Evolutionary conservation across 2,113 vertebrate genomes (phyloP).

Genomic region (Salvator merianae): DNA sequence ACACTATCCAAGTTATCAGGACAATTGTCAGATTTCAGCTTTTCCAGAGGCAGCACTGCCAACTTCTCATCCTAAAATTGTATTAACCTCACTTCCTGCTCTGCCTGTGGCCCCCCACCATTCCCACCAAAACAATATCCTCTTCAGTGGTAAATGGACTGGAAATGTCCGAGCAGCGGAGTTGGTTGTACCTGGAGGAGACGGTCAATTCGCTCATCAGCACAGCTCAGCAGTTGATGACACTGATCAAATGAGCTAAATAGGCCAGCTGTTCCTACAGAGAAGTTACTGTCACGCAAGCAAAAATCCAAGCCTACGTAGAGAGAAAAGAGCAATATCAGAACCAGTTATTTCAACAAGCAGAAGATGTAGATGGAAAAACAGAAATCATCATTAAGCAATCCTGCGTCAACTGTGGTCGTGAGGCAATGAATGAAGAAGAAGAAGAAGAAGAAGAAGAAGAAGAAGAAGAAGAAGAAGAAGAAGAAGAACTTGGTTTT

Average conservation of each 20-base stretch:
- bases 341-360: constrained; percentile 82
- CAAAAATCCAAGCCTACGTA: constrained; percentile 74
- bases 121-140: constrained; percentile 81
- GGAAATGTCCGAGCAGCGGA: constrained; percentile 82
- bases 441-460: no score
- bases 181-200: constrained; percentile 94
- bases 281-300: constrained; percentile 63
- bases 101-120: constrained; percentile 81
- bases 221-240: constrained; percentile 93
- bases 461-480: no score
- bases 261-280: constrained; percentile 79
- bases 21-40: constrained; percentile 76
- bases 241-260: constrained; percentile 89
- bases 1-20: constrained; percentile 78
- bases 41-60: constrained; percentile 79
- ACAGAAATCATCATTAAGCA: constrained; percentile 94
- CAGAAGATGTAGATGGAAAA: constrained; percentile 84
- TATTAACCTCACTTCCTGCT: constrained; percentile 88
- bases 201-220: constrained; percentile 88
- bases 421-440: constrained; percentile 89
- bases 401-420: constrained; percentile 93
- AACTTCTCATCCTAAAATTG: constrained; percentile 78
- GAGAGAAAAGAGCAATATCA: constrained; percentile 89
- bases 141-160: constrained; percentile 75
- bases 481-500: no score